A percentile compares a stretch with the other conserved stretches of the same genome.
Conservation (phyloP, 1,140 invertebrate genomes). For the Cotesia chilonis region DNA sequence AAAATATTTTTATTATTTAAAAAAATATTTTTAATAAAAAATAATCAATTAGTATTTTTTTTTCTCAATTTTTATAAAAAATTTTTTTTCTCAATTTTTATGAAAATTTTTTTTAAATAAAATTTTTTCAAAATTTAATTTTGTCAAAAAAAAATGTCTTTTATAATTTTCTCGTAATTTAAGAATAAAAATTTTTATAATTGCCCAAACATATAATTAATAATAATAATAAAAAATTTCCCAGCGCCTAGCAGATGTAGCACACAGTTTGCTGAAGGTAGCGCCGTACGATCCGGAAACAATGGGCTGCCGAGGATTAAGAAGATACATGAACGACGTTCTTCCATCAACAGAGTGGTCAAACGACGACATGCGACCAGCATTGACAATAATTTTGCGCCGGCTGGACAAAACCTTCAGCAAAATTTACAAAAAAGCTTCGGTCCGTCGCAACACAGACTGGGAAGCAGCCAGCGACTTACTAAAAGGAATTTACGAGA, state of each 20-base stretch:
- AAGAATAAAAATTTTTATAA: too few relatives aligned
- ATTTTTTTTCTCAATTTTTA: too few relatives aligned
- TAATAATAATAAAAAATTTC: too few relatives aligned
- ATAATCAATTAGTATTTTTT: too few relatives aligned
- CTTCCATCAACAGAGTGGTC: conserved; percentile 97
- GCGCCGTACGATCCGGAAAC: conserved; percentile 96
- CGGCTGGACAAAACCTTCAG: conserved; percentile 96
- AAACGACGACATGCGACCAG: conserved; percentile 90
- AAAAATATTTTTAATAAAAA: background rate
- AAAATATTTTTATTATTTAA: background rate
- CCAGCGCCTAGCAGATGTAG: conserved; percentile 93
- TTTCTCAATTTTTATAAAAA: too few relatives aligned
- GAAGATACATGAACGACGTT: conserved; percentile 94
- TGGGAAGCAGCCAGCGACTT: conserved; percentile 95
- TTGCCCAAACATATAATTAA: too few relatives aligned
- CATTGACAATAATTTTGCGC: conserved; percentile 89
- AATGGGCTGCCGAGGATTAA: conserved; percentile 91
- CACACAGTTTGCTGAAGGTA: conserved; percentile 94
- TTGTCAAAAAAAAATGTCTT: too few relatives aligned
- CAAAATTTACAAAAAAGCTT: conserved; percentile 96
- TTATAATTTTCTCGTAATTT: too few relatives aligned
- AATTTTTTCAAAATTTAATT: too few relatives aligned
- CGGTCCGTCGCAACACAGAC: conserved; percentile 88
- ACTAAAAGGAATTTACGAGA: conserved; percentile 94
- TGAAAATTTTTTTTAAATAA: too few relatives aligned